Base-by-base conservation (phyloP, 2,797 vertebrate genomes). In the Oryzias dopingdopingensis region DNA sequence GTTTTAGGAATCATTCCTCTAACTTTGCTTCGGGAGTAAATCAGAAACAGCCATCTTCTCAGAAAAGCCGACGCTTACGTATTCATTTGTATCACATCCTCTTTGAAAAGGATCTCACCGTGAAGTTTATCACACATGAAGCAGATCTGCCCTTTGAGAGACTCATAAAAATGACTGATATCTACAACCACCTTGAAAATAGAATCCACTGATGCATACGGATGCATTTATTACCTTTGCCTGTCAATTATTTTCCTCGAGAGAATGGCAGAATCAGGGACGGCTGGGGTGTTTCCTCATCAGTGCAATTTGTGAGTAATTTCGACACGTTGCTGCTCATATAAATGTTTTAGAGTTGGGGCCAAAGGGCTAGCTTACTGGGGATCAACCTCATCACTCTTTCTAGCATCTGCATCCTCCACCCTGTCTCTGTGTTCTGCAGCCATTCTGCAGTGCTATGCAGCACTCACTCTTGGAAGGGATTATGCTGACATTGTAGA, bases 401-500 rank as follows among this genome's bases (percentile, higher is more conserved):
- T 70, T 66, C 65, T 64, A 67, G 51, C 58, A 22, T 49, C 58
- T 43, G 14, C 56, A 43, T 52, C 52, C 51, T 49, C 48, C 49
- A 46, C 52, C 58, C 44, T 17, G 55, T 62, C 47, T 43, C 40
- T 56, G 49, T 52, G 49, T 55, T 45, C 49, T 14, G 20, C 48
- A 53, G 55, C 18, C 23, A 55, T 65, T 65, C 68, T 59, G 59
- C 60, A 69, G 52, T 60, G 56, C 62, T 70, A 49, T 58, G 55
- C 64, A 61, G 56, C 80, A 64, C 70, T 86, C 65, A 71, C 68
- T 85, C 71, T 65, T 83, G 81, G 76, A 82, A 80, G 58, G 73
- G 86, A 82, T 86, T 85, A 82, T 79, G 80, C 82, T 82, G 76
- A 86, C 79, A 65, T 67, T 59, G 70, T 80, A 73, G 76, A 70